A percentile compares a stretch with the other conserved stretches of the same genome.
These are phyloP conservation scores for Drosophila longiperda DNA, from an alignment of 2,888 invertebrate genomes.

Conservation along the genomic window DNA sequence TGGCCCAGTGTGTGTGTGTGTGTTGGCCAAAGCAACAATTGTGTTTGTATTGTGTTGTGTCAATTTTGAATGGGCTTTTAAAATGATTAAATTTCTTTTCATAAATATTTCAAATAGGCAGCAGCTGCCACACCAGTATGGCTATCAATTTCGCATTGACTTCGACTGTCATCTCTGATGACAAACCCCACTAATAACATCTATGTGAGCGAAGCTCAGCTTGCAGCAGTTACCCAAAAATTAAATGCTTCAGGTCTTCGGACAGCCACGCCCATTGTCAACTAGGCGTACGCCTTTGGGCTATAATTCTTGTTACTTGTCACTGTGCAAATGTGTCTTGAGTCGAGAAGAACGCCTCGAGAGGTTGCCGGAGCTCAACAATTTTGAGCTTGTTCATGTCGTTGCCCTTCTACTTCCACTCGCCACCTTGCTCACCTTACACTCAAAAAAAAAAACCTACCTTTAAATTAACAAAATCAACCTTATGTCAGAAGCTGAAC, in stretches of 20 bases:
- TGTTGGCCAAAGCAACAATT: slow-evolving; percentile 45
- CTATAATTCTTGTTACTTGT: slow-evolving; percentile 66
- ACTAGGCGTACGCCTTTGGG: slow-evolving; percentile 43
- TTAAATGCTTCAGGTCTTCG: slow-evolving; percentile 21
- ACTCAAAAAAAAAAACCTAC: background rate
- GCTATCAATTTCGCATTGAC: slow-evolving; percentile 52
- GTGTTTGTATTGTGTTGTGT: slow-evolving; percentile 59
- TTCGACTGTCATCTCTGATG: slow-evolving; percentile 38
- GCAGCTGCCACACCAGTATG: slow-evolving; percentile 17
- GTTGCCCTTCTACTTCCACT: background rate
- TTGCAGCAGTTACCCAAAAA: slow-evolving; percentile 31
- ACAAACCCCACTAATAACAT: slow-evolving; percentile 44
- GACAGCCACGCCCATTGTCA: slow-evolving; percentile 22
- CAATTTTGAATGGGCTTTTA: slow-evolving; percentile 70
- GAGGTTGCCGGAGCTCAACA: slow-evolving; percentile 63
- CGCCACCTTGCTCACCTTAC: background rate
- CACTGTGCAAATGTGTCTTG: slow-evolving; percentile 52
- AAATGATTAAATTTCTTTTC: slow-evolving; percentile 76
- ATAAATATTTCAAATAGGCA: slow-evolving; percentile 46
- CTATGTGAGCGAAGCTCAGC: slow-evolving; percentile 9
- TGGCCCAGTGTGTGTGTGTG: slow-evolving; percentile 11
- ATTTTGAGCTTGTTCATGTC: slow-evolving; percentile 61
- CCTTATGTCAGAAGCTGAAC: background rate
- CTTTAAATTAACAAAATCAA: background rate
- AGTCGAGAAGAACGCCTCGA: slow-evolving; percentile 41